Conservation (phyloP, 2,888 invertebrate genomes). For the Ennomos fuscantarius region DNA sequence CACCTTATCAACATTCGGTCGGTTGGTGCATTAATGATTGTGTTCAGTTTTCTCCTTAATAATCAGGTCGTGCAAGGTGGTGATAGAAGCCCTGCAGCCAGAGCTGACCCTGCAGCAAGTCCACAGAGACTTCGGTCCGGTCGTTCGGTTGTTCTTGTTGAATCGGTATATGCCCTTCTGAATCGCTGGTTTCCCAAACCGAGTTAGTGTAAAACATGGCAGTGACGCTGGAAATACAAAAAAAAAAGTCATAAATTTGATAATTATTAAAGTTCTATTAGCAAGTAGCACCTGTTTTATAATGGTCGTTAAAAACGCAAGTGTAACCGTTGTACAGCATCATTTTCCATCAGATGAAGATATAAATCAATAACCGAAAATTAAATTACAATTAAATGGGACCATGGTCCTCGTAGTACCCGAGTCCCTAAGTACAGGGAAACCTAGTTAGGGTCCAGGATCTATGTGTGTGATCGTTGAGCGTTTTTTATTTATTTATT, state of each 20-base stretch:
- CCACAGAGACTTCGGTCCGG: constrained; percentile 60
- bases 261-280: not conserved
- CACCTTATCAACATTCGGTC: too few species aligned
- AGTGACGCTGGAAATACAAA: constrained; percentile 34
- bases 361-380: too few species aligned
- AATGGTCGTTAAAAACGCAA: too few species aligned
- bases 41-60: constrained; percentile 42
- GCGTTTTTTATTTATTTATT: too few species aligned
- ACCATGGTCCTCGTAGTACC: too few species aligned
- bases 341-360: too few species aligned
- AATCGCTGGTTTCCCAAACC: constrained; percentile 45
- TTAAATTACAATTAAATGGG: too few species aligned
- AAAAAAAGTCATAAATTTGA: not conserved
- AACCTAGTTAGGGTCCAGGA: too few species aligned
- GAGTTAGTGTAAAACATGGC: constrained; percentile 51
- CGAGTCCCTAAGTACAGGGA: too few species aligned
- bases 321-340: too few species aligned
- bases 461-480: too few species aligned
- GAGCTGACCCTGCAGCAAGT: constrained; percentile 58
- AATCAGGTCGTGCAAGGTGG: constrained; percentile 44
- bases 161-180: constrained; percentile 45
- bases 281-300: too few species aligned
- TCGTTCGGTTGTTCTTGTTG: constrained; percentile 57
- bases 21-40: constrained; percentile 42
- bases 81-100: constrained; percentile 55